Evolutionary conservation across 2,888 invertebrate species (phyloP).

Genomic region (Lycocerus yunnanus): DNA sequence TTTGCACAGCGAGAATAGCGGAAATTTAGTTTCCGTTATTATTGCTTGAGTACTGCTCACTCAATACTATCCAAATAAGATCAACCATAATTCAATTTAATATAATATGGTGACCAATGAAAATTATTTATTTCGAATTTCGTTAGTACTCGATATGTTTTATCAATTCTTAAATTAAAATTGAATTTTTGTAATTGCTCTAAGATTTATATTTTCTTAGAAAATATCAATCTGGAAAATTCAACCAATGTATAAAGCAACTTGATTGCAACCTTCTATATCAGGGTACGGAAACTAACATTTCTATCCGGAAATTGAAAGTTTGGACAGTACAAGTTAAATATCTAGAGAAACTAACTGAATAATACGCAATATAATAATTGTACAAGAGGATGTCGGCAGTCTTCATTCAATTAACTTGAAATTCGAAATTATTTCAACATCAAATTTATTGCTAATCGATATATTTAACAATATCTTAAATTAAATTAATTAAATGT

Average conservation of each 20-base stretch:
- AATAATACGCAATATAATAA: conserved; percentile 25
- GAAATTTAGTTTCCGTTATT: conserved; percentile 51
- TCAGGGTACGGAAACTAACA: conserved; percentile 29
- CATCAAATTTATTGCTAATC: background rate
- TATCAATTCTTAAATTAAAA: background rate
- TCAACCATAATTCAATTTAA: conserved; percentile 12
- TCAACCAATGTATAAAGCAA: conserved; percentile 7
- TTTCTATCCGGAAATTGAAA: conserved; percentile 31
- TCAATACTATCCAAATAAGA: conserved; percentile 35
- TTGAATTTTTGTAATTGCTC: background rate
- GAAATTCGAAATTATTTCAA: conserved; percentile 1
- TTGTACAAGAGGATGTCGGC: conserved; percentile 22
- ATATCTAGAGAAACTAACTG: conserved; percentile 21
- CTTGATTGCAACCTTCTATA: conserved; percentile 17
- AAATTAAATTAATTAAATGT: background rate
- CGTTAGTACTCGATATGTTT: background rate
- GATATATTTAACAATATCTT: background rate
- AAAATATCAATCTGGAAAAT: background rate
- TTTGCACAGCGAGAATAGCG: conserved; percentile 38
- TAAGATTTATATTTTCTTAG: background rate
- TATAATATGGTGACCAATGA: background rate
- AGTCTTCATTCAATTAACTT: conserved; percentile 22
- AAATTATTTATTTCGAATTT: no score
- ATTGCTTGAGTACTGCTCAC: conserved; percentile 37
- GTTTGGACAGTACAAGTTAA: conserved; percentile 29